Evolutionary conservation across 2,113 vertebrate genomes (phyloP), one percentile per base, ranked within the genome.

Genomic region (Corvus hawaiiensis): DNA sequence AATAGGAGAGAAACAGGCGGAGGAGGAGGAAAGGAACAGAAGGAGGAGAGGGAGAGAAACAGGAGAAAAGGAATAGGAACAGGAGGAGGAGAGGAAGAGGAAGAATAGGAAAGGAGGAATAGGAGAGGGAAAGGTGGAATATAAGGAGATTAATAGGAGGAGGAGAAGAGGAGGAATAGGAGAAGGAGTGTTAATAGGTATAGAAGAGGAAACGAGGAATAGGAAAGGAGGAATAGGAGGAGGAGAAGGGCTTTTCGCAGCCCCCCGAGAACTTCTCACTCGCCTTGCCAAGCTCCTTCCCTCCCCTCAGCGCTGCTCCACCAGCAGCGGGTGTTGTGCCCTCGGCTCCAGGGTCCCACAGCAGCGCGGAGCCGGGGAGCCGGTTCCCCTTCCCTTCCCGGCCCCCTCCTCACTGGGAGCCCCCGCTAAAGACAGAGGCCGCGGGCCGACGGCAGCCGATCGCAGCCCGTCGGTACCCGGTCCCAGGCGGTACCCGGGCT

Each of bases 401-500:
- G 23, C 23, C 28, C 21, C 20, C 14, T 24, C 37, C 63, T 61
- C 27, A 13, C 15, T 5, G 55, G 2, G 48, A 19, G 46, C 4
- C 48, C 16, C 16, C 13, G n/a, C 28, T 46, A 16, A 13, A 16
- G 33, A 16, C 23, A 39, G 39, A 12, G 16, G 8, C 43, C n/a
- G 19, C 15, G 30, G 23, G 17, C 14, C 11, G 18, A 1, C 44
- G 21, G 44, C 39, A 39, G 39, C 39, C 39, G 39, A 13, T 41
- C 39, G 39, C 39, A 39, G 39, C 39, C 39, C 11, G 12, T 13
- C 39, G 39, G 27, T 44, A 16, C 13, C 27, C 28, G 32, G 7
- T 13, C 23, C 21, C 83, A 0, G 61, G 7, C 9, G 32, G 6
- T 12, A 0, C 7, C 13, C 4, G 33, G 32, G 27, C 55, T 6